A percentile compares a stretch with the other conserved stretches of the same genome.
Conservation (phyloP, 2,113 vertebrate species). For the Colossoma macropomum region DNA sequence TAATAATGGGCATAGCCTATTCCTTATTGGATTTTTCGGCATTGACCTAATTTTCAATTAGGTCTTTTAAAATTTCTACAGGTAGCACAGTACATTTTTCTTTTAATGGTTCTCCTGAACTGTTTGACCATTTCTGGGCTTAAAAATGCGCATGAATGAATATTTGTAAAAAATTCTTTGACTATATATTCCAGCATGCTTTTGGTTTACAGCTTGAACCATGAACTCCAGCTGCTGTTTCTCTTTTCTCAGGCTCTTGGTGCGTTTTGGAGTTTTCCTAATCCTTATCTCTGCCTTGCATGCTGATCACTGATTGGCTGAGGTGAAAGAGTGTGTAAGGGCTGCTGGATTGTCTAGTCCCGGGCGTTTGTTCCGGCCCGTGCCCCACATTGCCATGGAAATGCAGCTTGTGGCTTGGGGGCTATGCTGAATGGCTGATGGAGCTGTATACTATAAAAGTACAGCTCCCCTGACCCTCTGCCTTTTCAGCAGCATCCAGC, state of each 20-base stretch:
- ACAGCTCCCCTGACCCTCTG: conserved; percentile 37
- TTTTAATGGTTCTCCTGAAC: conserved; percentile 27
- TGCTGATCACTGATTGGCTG: not conserved
- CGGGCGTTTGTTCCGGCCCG: conserved; percentile 1
- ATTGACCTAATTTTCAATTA: too few species aligned
- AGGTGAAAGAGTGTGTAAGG: conserved; percentile 1
- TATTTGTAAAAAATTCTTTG: not conserved
- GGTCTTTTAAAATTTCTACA: not conserved
- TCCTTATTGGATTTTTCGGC: too few species aligned
- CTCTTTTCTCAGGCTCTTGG: not conserved
- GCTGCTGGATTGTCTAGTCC: not conserved
- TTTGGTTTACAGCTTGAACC: not conserved
- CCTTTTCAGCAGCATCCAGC: conserved; percentile 22
- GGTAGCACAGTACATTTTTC: not conserved
- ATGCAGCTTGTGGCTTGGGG: conserved; percentile 38
- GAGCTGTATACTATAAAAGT: conserved; percentile 21
- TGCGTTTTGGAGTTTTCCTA: not conserved
- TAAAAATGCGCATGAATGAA: not conserved
- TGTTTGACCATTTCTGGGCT: not conserved
- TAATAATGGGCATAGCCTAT: not conserved
- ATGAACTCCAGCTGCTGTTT: not conserved
- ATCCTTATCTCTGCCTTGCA: not conserved
- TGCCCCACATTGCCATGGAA: conserved; percentile 40
- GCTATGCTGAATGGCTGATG: conserved; percentile 23
- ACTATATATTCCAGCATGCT: not conserved